Evolutionary conservation across 2,888 invertebrate genomes (phyloP), one percentile per base, ranked within the genome.

Genomic region (Caenorhabditis angaria): DNA sequence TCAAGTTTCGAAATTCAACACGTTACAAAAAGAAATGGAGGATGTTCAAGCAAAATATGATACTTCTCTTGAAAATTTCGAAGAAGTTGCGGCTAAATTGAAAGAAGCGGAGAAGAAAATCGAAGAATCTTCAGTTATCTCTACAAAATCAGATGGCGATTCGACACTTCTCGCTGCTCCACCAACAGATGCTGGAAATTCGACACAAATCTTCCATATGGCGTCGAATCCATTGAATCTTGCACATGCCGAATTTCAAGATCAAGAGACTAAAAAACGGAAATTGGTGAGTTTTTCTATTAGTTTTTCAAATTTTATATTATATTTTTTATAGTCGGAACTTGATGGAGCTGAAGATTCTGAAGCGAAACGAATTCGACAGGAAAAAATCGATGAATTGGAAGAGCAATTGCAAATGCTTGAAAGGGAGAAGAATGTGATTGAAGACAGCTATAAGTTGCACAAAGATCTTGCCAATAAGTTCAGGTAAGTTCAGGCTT

Each of bases 141-240:
- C 29, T 27, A 18, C 56, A 1, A 53, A 29, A 2, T 22, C 10
- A 51, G 22, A 20, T 4, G 6, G 3, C 6, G 51, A 20, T 22
- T 51, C 51, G 0, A 28, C 65, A 14, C 28, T 28, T 41, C 5
- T 41, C 14, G 25, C 48, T 3, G n/a, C 62, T 2, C 35, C 47
- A n/a, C 65, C 71, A 18, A 76, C 76, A 0, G 76, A 76, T 35
- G 76, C 76, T 5, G 76, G 76, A 29, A 64, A 76, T 51, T 63
- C 63, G 6, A 76, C 76, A 3, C 69, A 76, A 28, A 76, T 76
- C 12, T 50, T 76, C 47, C 76, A 76, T 41, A 72, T 76, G 76
- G 61, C 69, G n/a, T 28, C 51, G 4, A 76, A 76, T 41, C 76
- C 76, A 8, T 58, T 76, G 2, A 53, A 66, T 20, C 53, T 35